Base-by-base conservation (phyloP, 2,888 invertebrate genomes). In the Philopedon plagiatum region DNA sequence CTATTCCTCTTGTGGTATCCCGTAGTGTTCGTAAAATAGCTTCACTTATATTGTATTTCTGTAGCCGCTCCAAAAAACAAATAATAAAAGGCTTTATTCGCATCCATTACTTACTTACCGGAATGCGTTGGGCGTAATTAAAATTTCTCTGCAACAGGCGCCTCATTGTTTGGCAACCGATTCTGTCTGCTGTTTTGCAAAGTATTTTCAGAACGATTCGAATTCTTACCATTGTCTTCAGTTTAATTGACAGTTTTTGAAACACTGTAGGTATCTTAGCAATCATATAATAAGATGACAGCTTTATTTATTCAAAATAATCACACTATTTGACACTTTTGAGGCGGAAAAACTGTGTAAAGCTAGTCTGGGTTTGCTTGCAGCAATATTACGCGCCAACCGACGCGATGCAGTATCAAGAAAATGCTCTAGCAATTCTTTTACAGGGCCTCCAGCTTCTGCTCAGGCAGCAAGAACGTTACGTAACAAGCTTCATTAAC, bases 81-180 rank as follows among this genome's bases (percentile, higher is more conserved):
- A 44, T 34, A 32, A 39, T 46, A 32, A 57, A 65, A 54, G 56
- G 5, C 62, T 11, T 32, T 23, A 44, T 11, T 44, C 23, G 29
- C 58, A 41, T 54, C 62, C 62, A 69, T 62, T 69, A 69, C 62
- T 69, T 69, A 69, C 51, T 37, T 29, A 9, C 41, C 11, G 69
- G 69, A 62, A 62, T 69, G 62, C 56, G 23, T 23, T 39, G 32
- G 15, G 46, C 62, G 62, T 69, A 69, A 69, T 69, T 69, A 69
- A 61, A 69, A 69, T 69, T 62, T 69, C 69, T 69, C 56, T 26
- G 34, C 44, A 66, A 57, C 58, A n/a, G 32, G 23, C 18, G 57
- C 66, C 32, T 46, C 37, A 58, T 66, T 54, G 64, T 54, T 13
- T 21, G 13, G 8, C 39, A 13, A 13, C n/a, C 56, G 37, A 32